Conservation (phyloP, 2,797 vertebrate genomes). For the Pampus argenteus region DNA sequence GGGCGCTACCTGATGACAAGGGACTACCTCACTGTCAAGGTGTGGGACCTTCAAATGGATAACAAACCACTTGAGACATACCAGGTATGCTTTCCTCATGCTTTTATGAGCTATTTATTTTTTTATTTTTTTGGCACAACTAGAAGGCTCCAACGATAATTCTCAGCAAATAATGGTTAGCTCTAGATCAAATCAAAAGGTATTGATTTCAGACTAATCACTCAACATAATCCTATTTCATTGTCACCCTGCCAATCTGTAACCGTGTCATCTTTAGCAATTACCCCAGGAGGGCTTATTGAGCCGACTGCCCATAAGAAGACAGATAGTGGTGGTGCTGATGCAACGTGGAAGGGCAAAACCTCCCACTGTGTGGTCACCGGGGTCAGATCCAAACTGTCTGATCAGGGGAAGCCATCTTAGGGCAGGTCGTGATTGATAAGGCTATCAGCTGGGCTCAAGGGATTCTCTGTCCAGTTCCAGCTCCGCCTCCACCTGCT, state of each 20-base stretch:
- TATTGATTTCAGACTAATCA: conserved; percentile 80
- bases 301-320: conserved; percentile 60
- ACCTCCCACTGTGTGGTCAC: conserved; percentile 73
- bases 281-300: conserved; percentile 63
- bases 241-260: conserved; percentile 63
- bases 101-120: conserved; percentile 1
- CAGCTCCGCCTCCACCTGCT: conserved; percentile 60
- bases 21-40: conserved; percentile 97
- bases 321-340: conserved; percentile 57
- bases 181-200: conserved; percentile 61
- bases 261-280: conserved; percentile 61
- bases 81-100: conserved; percentile 84
- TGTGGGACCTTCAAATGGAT: conserved; percentile 99
- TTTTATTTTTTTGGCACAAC: not conserved
- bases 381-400: conserved; percentile 62
- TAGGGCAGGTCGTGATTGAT: conserved; percentile 72
- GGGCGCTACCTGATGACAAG: conserved; percentile 97
- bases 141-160: conserved; percentile 5
- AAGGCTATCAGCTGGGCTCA: conserved; percentile 65
- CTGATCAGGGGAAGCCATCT: conserved; percentile 67
- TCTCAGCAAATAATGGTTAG: conserved; percentile 42
- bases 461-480: conserved; percentile 64
- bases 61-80: conserved; percentile 96
- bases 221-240: conserved; percentile 75
- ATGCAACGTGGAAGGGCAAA: conserved; percentile 64